Evolutionary conservation across 2,113 vertebrate genomes (phyloP).

Genomic region (Dipodomys merriami): DNA sequence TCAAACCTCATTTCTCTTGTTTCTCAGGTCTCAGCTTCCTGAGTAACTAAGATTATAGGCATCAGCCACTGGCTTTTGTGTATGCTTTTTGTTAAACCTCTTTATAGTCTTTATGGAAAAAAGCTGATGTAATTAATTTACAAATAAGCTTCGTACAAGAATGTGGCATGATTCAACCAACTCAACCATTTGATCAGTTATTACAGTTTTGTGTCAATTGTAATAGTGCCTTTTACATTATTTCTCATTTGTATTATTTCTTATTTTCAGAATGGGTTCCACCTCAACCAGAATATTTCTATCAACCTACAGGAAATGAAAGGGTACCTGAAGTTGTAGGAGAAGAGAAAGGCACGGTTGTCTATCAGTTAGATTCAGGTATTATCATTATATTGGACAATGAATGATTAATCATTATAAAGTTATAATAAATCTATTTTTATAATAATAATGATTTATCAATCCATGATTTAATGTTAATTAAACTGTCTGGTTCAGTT

Average conservation of each 20-base stretch:
- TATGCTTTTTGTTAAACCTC: slow-evolving; percentile 20
- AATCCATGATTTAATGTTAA: not conserved
- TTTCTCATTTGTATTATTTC: not conserved
- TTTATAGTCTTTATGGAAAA: not conserved
- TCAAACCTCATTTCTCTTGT: not conserved
- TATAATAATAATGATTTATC: not conserved
- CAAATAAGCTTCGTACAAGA: not conserved
- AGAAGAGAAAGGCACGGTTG: slow-evolving; percentile 86
- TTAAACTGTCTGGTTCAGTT: not conserved
- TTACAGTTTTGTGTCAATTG: slow-evolving; percentile 27
- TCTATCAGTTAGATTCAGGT: slow-evolving; percentile 90
- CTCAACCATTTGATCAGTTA: slow-evolving; percentile 4
- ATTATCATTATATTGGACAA: slow-evolving; percentile 56
- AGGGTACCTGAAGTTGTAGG: slow-evolving; percentile 57
- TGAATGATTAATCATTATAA: not conserved
- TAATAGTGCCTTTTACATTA: not conserved
- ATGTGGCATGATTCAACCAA: not conserved
- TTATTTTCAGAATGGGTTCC: slow-evolving; percentile 91
- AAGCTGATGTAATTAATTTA: slow-evolving; percentile 21
- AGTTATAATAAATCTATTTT: not conserved
- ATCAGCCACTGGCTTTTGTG: not conserved
- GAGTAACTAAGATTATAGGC: too few species aligned
- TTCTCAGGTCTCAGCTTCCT: not conserved
- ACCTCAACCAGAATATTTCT: slow-evolving; percentile 91
- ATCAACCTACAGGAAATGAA: slow-evolving; percentile 85